Evolutionary conservation across 2,888 invertebrate genomes (phyloP).

Genomic region (Mythimna vitellina): DNA sequence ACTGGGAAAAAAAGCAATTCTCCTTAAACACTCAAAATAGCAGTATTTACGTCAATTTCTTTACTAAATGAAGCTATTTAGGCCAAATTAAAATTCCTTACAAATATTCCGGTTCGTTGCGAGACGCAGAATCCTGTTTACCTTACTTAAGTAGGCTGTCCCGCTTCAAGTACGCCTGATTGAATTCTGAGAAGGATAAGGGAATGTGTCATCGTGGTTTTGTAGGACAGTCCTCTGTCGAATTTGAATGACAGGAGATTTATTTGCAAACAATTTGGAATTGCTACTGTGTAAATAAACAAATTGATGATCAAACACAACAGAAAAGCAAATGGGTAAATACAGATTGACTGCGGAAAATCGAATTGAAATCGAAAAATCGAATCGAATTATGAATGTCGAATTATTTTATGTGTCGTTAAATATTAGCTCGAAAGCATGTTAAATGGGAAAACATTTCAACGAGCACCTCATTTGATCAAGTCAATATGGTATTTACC

Average conservation of each 20-base stretch:
- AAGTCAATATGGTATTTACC: background rate
- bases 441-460: background rate
- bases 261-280: constrained; percentile 25
- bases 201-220: constrained; percentile 24
- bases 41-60: constrained; percentile 24
- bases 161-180: constrained; percentile 32
- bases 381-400: background rate
- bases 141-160: constrained; percentile 39
- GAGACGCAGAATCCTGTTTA: constrained; percentile 35
- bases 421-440: background rate
- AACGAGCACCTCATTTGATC: background rate
- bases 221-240: constrained; percentile 12
- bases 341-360: background rate
- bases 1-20: background rate
- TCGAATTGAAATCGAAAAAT: background rate
- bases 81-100: constrained; percentile 41
- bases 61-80: constrained; percentile 35
- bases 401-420: background rate
- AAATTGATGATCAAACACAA: constrained; percentile 15
- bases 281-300: constrained; percentile 3
- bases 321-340: constrained; percentile 8
- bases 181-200: constrained; percentile 43
- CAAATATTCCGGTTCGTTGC: constrained; percentile 10
- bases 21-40: constrained; percentile 13
- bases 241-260: constrained; percentile 16